Percentiles rank a stretch among this genome's conserved stretches.
Evolutionary conservation across 1,140 invertebrate genomes (phyloP).

Genomic region (Psix sp.): DNA sequence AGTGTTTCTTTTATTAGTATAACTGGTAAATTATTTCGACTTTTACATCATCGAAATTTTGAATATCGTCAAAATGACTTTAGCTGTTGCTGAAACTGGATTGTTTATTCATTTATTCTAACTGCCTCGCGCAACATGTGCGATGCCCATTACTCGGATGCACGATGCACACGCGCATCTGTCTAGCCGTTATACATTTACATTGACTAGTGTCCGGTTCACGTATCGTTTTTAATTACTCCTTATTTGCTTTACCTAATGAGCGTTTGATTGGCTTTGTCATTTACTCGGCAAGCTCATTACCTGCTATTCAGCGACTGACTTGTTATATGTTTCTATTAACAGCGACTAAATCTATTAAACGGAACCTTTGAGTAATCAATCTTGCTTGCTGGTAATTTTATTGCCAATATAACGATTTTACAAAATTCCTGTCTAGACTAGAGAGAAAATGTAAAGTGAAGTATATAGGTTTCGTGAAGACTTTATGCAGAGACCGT

Average conservation of each 20-base stretch:
- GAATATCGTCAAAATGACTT: constrained; percentile 37
- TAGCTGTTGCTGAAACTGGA: constrained; percentile 5
- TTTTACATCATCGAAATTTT: constrained; percentile 14
- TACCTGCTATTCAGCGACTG: constrained; percentile 37
- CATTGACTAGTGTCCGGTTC: constrained; percentile 25
- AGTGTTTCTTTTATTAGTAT: too few species aligned
- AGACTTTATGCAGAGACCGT: too few species aligned
- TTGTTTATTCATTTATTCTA: constrained; percentile 57
- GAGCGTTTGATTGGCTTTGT: constrained; percentile 63
- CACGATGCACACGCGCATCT: constrained; percentile 43
- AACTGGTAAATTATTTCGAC: too few species aligned
- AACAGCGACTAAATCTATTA: constrained; percentile 26
- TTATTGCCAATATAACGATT: constrained; percentile 8
- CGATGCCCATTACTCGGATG: constrained; percentile 39
- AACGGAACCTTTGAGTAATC: constrained; percentile 6
- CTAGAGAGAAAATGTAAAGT: too few species aligned
- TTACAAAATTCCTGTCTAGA: too few species aligned
- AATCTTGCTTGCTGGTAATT: constrained; percentile 11
- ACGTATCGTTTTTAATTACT: constrained; percentile 58
- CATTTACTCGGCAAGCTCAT: constrained; percentile 49
- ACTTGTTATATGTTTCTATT: too few species aligned
- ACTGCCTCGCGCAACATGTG: constrained; percentile 51
- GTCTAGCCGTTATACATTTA: constrained; percentile 44
- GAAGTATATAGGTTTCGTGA: too few species aligned
- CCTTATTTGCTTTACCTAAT: constrained; percentile 61